Percentiles rank a stretch among this genome's conserved stretches.
Conservation (phyloP, 2,888 invertebrate species). For the Chironomus riparius region DNA sequence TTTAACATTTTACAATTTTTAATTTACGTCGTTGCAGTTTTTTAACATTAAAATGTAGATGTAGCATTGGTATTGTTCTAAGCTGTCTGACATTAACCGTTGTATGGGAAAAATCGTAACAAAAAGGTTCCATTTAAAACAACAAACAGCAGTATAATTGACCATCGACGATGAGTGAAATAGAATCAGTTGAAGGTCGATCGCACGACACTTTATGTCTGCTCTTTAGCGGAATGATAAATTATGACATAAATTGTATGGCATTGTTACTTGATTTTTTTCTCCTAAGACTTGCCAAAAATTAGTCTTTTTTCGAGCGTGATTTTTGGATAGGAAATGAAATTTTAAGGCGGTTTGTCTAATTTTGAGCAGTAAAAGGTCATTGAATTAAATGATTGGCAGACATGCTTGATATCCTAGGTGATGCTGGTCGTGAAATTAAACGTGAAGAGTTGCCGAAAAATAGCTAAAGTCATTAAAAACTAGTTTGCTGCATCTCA, state of each 20-base stretch:
- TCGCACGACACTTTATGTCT: background rate
- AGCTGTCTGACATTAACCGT: background rate
- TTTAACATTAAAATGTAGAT: too few species aligned
- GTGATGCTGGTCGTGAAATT: too few species aligned
- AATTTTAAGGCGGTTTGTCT: background rate
- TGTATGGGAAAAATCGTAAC: background rate
- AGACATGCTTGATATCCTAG: too few species aligned
- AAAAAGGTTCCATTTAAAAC: background rate
- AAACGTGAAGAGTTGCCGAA: too few species aligned
- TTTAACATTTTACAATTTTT: too few species aligned
- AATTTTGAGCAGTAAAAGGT: too few species aligned
- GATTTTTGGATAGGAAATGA: background rate
- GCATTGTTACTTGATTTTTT: conserved; percentile 7
- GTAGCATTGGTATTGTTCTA: background rate
- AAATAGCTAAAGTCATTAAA: background rate
- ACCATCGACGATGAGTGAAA: background rate
- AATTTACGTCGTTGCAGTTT: too few species aligned
- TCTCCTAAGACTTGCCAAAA: background rate
- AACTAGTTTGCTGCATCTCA: too few species aligned
- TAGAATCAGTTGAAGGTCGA: conserved; percentile 8
- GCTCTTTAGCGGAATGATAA: conserved; percentile 10
- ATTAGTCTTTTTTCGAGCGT: background rate
- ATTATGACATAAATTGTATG: background rate
- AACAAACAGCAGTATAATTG: background rate
- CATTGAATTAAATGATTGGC: too few species aligned